Evolutionary conservation across 1,140 invertebrate species (phyloP), one percentile per base, ranked within the genome.

Genomic region (Drosophila guanche): DNA sequence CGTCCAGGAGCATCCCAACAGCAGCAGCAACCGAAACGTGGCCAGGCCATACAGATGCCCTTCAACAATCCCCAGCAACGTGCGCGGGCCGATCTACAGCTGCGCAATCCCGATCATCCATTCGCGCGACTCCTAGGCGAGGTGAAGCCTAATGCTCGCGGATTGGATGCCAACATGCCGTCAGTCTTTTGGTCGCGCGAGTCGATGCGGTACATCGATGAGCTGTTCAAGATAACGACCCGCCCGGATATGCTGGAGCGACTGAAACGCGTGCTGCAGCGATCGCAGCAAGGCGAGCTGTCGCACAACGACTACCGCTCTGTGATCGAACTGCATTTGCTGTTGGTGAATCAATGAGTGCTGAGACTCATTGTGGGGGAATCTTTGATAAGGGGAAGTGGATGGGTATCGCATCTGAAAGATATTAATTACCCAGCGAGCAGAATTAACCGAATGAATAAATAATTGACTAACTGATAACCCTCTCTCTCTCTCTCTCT

Each of bases 221-320:
- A 89, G 25, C 68, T 89, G 10, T 61, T 90, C 8, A 71, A 69
- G 23, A 48, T 75, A 14, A 72, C 72, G 3, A 33, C 59, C 23
- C 72, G 72, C 29, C 1, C 58, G 16, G 74, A 76, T 2, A 76
- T 74, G 2, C 5, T 76, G 20, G 69, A 76, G 33, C 84, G 90
- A 10, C 57, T 91, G 41, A 55, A 79, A 23, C 85, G 85, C 8
- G 89, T 90, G 4, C 54, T 85, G 22, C 50, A 67, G 8, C 78
- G 90, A 40, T 85, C 86, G 5, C 53, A 61, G 33, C 74, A 71
- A 14, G 90, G 90, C 4, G 63, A 66, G 33, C 59, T 91, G 23
- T 91, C 90, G 42, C 78, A 90, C 45, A 91, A 90, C 57, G 90
- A 91, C 33, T 91, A 91, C 61, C 85, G 83, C 10, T 85, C 89